Base-by-base conservation (phyloP, 2,888 invertebrate species). In the Peribatodes rhomboidaria region DNA sequence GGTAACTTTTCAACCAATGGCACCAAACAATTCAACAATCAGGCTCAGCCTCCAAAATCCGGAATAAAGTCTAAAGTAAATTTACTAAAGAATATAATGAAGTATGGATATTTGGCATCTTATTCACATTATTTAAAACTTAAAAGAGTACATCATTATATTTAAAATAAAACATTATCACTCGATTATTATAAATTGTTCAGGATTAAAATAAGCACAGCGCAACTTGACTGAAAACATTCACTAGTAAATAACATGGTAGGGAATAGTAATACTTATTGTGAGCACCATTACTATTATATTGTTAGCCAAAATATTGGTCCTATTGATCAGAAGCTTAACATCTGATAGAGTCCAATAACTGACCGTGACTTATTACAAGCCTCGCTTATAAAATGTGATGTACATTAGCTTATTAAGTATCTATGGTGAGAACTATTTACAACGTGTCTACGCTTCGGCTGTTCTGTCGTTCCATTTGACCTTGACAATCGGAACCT, bases 31-130 rank as follows among this genome's bases (percentile, higher is more conserved):
- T 61, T 68, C 58, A 62, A 47, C 59, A 62, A 69, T 46, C 71
- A 79, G 77, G 74, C 78, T 78, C 81, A 82, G 83, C 85, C 83
- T 85, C 76, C 71, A 54, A 35, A 64, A 78, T 84, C 77, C 85
- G 83, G 85, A 85, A 83, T 80, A 77, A 54, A 55, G 54, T 47
- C 46, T 53, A 58, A 57, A 46, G 39, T 57, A 37, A 37, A 52
- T 16, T 31, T 42, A 53, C 46, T 82, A 79, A 74, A 78, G 75
- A 73, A 77, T 75, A 78, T 27, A 78, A 72, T 78, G 82, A 83
- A 81, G 75, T 74, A 82, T 82, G 85, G 85, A 86, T 91, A 91
- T 93, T 93, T 92, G 92, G 93, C 88, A 89, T 92, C 85, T 87
- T 81, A 88, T 88, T 90, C 86, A 89, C 89, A 87, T 82, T 20